These are phyloP conservation scores for Helostoma temminkii DNA, from an alignment of 2,797 vertebrate species.

Conservation along the genomic window DNA sequence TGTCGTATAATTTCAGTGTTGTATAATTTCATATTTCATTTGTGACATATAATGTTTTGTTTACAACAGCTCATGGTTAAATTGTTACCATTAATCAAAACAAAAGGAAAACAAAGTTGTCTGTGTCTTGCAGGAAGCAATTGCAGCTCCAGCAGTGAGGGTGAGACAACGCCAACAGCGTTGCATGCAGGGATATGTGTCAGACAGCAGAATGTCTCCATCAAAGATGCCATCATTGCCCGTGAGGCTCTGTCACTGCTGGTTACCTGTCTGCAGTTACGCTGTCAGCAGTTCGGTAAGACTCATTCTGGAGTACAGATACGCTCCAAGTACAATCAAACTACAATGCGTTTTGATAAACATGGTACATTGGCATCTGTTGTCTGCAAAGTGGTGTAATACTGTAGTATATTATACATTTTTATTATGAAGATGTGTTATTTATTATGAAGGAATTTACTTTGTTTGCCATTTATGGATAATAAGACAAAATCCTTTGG, in stretches of 20 bases:
- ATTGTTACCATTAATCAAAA: not conserved
- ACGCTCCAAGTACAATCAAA: not conserved
- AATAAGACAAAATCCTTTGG: conserved; percentile 3
- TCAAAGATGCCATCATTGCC: conserved; percentile 97
- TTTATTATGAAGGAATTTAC: not conserved
- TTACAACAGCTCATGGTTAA: not conserved
- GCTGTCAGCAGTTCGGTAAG: conserved; percentile 96
- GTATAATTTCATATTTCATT: conserved; percentile 16
- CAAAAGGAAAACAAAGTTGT: conserved; percentile 8
- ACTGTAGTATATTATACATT: not conserved
- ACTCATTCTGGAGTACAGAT: conserved; percentile 4
- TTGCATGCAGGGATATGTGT: conserved; percentile 97
- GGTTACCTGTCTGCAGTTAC: conserved; percentile 97
- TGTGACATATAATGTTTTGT: not conserved
- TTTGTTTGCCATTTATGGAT: not conserved
- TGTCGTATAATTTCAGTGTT: not conserved
- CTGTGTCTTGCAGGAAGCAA: conserved; percentile 89
- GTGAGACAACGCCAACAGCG: conserved; percentile 88
- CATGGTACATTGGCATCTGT: not conserved
- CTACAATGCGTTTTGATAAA: not conserved
- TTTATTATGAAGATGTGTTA: not conserved
- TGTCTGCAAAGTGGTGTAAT: not conserved
- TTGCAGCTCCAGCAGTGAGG: conserved; percentile 98
- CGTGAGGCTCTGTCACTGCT: conserved; percentile 96
- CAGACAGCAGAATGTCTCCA: conserved; percentile 94